Conservation (phyloP, 2,113 vertebrate species). For the Hydrochoerus hydrochaeris region DNA sequence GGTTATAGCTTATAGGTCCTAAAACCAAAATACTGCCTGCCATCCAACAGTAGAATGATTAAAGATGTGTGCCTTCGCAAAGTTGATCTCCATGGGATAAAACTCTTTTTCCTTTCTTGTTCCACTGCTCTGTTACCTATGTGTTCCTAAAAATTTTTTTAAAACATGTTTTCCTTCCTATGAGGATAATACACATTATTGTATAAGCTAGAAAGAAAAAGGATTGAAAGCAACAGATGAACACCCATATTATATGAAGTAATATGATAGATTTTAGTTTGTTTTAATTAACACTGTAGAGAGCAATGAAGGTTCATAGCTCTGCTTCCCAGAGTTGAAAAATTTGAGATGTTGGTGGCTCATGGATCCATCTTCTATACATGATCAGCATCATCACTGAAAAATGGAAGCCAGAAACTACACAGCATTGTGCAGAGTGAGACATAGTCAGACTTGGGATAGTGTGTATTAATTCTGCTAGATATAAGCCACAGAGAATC, state of each 20-base stretch:
- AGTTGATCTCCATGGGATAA: not conserved
- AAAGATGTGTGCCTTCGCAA: not conserved
- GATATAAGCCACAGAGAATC: not conserved
- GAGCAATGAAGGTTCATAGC: not conserved
- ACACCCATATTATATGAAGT: not conserved
- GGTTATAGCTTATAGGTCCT: not conserved
- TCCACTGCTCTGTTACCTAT: not conserved
- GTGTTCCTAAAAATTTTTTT: too few species aligned
- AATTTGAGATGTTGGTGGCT: not conserved
- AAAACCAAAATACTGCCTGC: not conserved
- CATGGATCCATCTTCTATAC: not conserved
- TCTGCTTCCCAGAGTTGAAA: not conserved
- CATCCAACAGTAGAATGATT: not conserved
- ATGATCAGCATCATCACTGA: not conserved
- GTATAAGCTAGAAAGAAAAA: not conserved
- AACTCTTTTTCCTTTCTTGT: not conserved
- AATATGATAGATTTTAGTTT: not conserved
- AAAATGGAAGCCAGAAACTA: not conserved
- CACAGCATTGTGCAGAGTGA: not conserved
- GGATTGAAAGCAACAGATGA: not conserved
- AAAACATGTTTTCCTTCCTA: not conserved
- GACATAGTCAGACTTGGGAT: not conserved
- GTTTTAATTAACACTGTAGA: not conserved
- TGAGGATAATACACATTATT: not conserved
- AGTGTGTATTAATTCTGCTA: not conserved